These are phyloP conservation scores for Caenorhabditis angaria DNA, from an alignment of 2,888 invertebrate genomes.

Conservation along the genomic window DNA sequence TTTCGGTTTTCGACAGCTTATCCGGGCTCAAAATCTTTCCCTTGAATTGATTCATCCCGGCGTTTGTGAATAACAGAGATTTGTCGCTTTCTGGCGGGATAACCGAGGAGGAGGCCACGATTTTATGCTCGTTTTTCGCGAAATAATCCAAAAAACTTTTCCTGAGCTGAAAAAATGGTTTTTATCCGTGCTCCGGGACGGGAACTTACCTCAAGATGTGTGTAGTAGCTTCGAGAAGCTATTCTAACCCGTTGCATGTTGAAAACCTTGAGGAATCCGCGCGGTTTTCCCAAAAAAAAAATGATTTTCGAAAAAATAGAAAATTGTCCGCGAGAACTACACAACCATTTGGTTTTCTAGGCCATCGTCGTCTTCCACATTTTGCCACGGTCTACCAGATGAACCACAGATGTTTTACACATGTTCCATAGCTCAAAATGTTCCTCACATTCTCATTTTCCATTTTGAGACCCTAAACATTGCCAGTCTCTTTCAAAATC, in stretches of 20 bases:
- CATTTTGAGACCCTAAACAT: too few relatives aligned
- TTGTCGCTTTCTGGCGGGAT: conserved; percentile 94
- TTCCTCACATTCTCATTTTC: too few relatives aligned
- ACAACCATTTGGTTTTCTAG: too few relatives aligned
- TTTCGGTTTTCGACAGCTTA: conserved; percentile 82
- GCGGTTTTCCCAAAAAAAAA: too few relatives aligned
- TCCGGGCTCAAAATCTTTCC: conserved; percentile 93
- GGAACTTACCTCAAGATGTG: conserved; percentile 26
- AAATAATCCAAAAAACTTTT: conserved; percentile 85
- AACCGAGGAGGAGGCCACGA: conserved; percentile 96
- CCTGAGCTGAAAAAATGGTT: conserved; percentile 30
- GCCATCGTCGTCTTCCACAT: too few relatives aligned
- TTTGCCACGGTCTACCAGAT: too few relatives aligned
- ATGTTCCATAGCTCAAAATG: too few relatives aligned
- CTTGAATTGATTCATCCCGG: conserved; percentile 99
- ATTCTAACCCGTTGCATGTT: neutral
- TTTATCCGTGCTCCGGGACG: neutral
- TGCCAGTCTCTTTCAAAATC: too few relatives aligned
- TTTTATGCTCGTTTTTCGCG: conserved; percentile 81
- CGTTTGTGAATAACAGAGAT: conserved; percentile 93
- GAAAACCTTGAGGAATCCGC: too few relatives aligned
- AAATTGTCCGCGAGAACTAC: too few relatives aligned
- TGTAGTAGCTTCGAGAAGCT: conserved; percentile 3
- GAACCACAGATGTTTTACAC: too few relatives aligned
- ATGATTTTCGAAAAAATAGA: too few relatives aligned